Percentiles rank a stretch among this genome's conserved stretches.
phyloP scores from a whole-genome alignment of 2,113 vertebrate species.

The Proterorhinus semilunaris region DNA sequence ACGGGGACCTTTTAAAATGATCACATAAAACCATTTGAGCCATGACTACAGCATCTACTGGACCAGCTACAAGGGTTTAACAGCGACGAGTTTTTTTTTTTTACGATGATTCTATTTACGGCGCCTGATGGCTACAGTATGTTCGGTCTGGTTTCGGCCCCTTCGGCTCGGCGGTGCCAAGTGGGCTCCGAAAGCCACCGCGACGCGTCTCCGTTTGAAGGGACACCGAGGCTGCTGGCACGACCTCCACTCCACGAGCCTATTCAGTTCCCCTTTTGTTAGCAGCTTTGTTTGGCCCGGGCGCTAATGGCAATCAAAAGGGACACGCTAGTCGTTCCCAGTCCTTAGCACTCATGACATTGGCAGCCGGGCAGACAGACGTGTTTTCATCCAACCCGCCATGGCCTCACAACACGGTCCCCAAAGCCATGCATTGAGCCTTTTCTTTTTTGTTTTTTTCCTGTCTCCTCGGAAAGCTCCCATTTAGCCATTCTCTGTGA shows the following conservation, averaged over 20 bases:
- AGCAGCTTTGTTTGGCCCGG: slow-evolving; percentile 62
- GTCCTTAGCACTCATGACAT: slow-evolving; percentile 72
- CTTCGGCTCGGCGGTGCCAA: slow-evolving; percentile 35
- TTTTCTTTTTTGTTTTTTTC: slow-evolving; percentile 15
- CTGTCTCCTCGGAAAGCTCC: slow-evolving; percentile 71
- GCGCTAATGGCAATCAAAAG: slow-evolving; percentile 70
- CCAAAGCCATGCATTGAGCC: slow-evolving; percentile 41
- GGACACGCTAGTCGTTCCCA: slow-evolving; percentile 58
- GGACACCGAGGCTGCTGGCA: slow-evolving; percentile 51
- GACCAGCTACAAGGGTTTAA: slow-evolving; percentile 36
- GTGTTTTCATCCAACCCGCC: slow-evolving; percentile 51
- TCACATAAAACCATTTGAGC: not conserved
- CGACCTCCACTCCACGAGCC: slow-evolving; percentile 66
- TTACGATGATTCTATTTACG: slow-evolving; percentile 55
- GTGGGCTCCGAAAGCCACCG: slow-evolving; percentile 35
- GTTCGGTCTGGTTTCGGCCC: slow-evolving; percentile 47
- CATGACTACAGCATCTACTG: not conserved
- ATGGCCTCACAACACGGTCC: slow-evolving; percentile 60
- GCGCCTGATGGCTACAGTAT: slow-evolving; percentile 55
- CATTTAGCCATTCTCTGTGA: slow-evolving; percentile 80
- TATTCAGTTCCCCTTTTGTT: slow-evolving; percentile 62
- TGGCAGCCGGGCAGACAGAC: slow-evolving; percentile 66
- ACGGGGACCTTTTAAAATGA: too few relatives aligned
- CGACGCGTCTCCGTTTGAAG: slow-evolving; percentile 43
- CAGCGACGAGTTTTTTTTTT: too few relatives aligned